Base-by-base conservation (phyloP, 23 tunicate genomes). In the Botrylloides violaceus region DNA sequence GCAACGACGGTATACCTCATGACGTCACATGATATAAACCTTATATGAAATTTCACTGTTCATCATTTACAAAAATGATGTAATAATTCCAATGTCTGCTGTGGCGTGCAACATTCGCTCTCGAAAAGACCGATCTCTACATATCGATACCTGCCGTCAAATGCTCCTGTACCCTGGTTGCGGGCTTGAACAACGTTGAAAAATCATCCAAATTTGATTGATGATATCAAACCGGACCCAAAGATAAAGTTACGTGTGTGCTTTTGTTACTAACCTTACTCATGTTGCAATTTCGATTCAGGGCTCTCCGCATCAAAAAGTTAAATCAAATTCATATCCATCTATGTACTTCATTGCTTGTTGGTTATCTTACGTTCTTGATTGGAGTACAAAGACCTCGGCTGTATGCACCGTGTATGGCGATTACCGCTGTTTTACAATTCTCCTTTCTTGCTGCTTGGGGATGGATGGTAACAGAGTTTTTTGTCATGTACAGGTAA, bases 401-500 rank as follows among this genome's bases (percentile, higher is more conserved):
- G 26, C 58, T 37, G 21, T 66, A 66, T 3, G 32, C 39, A 18
- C 31, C 66, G 18, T 85, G 93, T 64, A 73, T 73, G 1, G 72
- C 34, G 20, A 57, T 85, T 33, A 56, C 84, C 6, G 80, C 63
- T 32, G 26, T 85, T 5, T 59, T 85, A 2, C 93, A 85, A 18
- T 73, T 63, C 59, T 85, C 81, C 58, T 79, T 85, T 63, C 81
- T 85, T 34, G 34, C 80, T 25, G 59, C 93, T 1, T 85, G 93
- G 84, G 75, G 84, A 32, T 85, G 93, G 93, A 85, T 85, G 79
- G 36, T 66, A 22, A 70, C 66, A 2, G 81, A 85, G 70, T 72
- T 83, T 50, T 49, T 56, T 36, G 79, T 73, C 53, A 58, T 85
- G 35, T 85, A 85, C 73, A 63, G 33, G 70, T 63, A 23, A 63